Evolutionary conservation across 2,888 invertebrate genomes (phyloP).

Genomic region (Cotesia congregata): DNA sequence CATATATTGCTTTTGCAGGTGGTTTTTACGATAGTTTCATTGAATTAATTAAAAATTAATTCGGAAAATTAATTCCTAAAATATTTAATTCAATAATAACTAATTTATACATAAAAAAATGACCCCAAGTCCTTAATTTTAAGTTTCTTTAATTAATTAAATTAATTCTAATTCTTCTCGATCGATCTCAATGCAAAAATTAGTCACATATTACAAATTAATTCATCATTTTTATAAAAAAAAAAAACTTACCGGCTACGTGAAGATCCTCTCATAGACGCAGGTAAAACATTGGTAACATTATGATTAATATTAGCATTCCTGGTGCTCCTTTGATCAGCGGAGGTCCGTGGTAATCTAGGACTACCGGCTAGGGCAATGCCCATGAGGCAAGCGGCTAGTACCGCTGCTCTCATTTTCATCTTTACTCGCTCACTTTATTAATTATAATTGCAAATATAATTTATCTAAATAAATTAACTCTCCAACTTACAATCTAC

Average conservation of each 20-base stretch:
- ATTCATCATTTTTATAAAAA: background rate
- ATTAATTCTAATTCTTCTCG: too few relatives aligned
- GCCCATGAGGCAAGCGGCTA: slow-evolving; percentile 63
- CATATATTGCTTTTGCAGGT: too few relatives aligned
- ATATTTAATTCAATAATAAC: too few relatives aligned
- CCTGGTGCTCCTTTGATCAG: slow-evolving; percentile 64
- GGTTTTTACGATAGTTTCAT: too few relatives aligned
- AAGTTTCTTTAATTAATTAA: too few relatives aligned
- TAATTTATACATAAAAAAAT: too few relatives aligned
- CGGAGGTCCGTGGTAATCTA: slow-evolving; percentile 65
- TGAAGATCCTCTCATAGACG: slow-evolving; percentile 56
- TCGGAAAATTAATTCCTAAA: too few relatives aligned
- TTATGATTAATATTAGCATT: slow-evolving; percentile 58
- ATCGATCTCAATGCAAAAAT: too few relatives aligned
- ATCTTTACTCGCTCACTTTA: slow-evolving; percentile 37
- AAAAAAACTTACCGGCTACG: slow-evolving; percentile 60
- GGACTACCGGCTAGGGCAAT: slow-evolving; percentile 64
- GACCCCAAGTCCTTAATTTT: too few relatives aligned
- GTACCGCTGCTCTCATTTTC: slow-evolving; percentile 61
- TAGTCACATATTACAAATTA: too few relatives aligned
- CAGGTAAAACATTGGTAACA: slow-evolving; percentile 56
- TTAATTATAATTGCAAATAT: background rate
- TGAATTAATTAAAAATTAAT: too few relatives aligned
- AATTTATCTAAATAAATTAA: slow-evolving; percentile 24
- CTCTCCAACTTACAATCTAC: background rate